These are phyloP conservation scores for Drosophila sp. DNA, from an alignment of 1,140 invertebrate genomes.

Conservation along the genomic window DNA sequence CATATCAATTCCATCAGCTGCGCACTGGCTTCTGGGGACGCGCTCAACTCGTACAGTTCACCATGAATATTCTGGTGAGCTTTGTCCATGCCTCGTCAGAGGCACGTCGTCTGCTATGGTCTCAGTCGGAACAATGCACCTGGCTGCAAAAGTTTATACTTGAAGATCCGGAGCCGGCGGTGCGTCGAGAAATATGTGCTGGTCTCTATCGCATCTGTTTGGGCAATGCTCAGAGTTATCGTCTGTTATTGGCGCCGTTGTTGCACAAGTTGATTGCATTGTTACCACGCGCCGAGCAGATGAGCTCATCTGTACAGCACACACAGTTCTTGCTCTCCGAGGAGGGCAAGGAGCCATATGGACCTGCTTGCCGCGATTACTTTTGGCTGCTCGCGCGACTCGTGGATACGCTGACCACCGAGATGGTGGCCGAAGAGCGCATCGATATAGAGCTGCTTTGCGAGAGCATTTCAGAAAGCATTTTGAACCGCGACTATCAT, in stretches of 20 bases:
- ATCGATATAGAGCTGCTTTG: slow-evolving; percentile 92
- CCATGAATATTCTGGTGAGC: slow-evolving; percentile 92
- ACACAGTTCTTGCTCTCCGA: slow-evolving; percentile 88
- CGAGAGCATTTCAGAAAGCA: slow-evolving; percentile 89
- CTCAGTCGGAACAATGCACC: slow-evolving; percentile 87
- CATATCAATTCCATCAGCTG: slow-evolving; percentile 88
- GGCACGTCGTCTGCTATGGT: slow-evolving; percentile 88
- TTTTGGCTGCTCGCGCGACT: slow-evolving; percentile 96
- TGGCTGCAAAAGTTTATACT: slow-evolving; percentile 92
- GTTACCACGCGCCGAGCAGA: slow-evolving; percentile 92
- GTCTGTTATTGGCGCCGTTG: slow-evolving; percentile 90
- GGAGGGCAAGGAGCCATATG: slow-evolving; percentile 95
- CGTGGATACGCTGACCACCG: slow-evolving; percentile 93
- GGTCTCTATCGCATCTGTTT: slow-evolving; percentile 94
- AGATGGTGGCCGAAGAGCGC: slow-evolving; percentile 88
- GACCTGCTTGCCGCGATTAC: slow-evolving; percentile 96
- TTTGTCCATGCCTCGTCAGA: slow-evolving; percentile 91
- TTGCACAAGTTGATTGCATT: slow-evolving; percentile 92
- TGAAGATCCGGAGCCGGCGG: slow-evolving; percentile 93
- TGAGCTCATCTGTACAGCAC: slow-evolving; percentile 89
- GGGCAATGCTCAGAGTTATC: slow-evolving; percentile 88
- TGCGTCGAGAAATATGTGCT: slow-evolving; percentile 94
- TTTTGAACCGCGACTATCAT: slow-evolving; percentile 91
- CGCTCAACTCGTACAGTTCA: slow-evolving; percentile 93
- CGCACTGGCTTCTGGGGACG: slow-evolving; percentile 95